Evolutionary conservation across 37 sponge, comb jelly and placozoan genomes (phyloP).

Genomic region (Amphimedon queenslandica): DNA sequence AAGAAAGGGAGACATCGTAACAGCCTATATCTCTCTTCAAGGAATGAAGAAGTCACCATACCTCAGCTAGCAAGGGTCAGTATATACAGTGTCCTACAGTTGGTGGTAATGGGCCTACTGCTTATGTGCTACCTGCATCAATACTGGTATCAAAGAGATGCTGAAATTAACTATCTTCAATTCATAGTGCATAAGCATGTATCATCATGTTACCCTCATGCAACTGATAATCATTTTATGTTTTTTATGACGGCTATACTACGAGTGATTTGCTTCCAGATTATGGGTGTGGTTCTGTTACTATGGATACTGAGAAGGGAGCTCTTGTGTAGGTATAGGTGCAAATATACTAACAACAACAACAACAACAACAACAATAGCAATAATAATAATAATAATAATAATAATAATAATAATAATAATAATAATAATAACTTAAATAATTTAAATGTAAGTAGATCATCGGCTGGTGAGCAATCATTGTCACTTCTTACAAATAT

Average conservation of each 20-base stretch:
- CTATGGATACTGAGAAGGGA: conserved; percentile 7
- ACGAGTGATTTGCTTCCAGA: neutral
- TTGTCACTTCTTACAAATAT: neutral
- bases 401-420: neutral
- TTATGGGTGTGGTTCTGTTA: conserved; percentile 2
- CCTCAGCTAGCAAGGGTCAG: neutral
- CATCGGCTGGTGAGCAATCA: neutral
- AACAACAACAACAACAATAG: neutral
- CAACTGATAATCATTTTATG: neutral
- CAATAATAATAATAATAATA: neutral
- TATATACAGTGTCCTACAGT: conserved; percentile 11
- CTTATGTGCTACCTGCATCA: conserved; percentile 31
- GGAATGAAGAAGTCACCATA: neutral
- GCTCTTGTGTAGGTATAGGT: neutral
- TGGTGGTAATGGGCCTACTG: conserved; percentile 24
- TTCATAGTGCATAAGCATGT: neutral
- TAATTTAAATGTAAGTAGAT: too few relatives aligned
- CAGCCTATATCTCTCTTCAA: neutral
- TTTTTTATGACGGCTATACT: neutral
- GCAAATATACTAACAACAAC: too few relatives aligned
- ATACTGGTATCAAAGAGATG: conserved; percentile 19
- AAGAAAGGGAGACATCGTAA: neutral
- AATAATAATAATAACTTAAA: neutral
- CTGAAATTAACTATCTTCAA: conserved; percentile 28
- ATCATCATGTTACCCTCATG: neutral